Conservation (phyloP, 2,888 invertebrate species). For the Drosophila rellima region DNA sequence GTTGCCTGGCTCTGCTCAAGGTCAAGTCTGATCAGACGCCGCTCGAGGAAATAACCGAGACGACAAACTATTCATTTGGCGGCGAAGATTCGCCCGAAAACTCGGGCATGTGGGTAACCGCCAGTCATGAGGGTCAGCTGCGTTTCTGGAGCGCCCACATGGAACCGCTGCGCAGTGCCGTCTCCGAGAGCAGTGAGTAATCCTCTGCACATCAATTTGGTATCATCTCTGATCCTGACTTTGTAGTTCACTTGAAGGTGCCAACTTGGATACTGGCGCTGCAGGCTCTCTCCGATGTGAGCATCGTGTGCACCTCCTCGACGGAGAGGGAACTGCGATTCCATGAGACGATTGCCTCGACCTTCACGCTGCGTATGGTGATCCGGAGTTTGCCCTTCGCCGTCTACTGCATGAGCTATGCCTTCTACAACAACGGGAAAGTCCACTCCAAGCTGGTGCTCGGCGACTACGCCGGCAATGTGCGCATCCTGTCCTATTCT, state of each 20-base stretch:
- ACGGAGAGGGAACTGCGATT: conserved; percentile 92
- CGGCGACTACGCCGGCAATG: conserved; percentile 91
- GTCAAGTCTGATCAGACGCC: conserved; percentile 65
- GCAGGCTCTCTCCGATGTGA: conserved; percentile 91
- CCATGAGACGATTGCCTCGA: conserved; percentile 91
- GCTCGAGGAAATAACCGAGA: conserved; percentile 53
- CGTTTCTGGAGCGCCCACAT: conserved; percentile 92
- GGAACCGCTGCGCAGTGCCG: conserved; percentile 88
- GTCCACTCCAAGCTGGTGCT: conserved; percentile 87
- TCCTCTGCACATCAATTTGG: too few species aligned
- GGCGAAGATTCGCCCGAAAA: conserved; percentile 84
- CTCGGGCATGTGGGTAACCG: conserved; percentile 91
- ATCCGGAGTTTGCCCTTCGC: conserved; percentile 88
- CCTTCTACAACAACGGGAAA: conserved; percentile 69
- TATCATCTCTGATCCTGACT: not conserved
- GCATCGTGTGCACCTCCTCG: conserved; percentile 91
- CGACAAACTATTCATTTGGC: conserved; percentile 54
- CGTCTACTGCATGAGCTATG: conserved; percentile 82
- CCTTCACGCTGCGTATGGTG: conserved; percentile 90
- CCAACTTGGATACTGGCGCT: conserved; percentile 91
- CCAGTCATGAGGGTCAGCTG: conserved; percentile 91
- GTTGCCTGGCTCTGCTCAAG: conserved; percentile 86
- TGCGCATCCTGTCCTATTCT: conserved; percentile 89
- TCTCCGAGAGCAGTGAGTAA: conserved; percentile 89
- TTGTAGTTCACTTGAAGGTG: conserved; percentile 87